phyloP scores from a whole-genome alignment of 2,888 invertebrate genomes.

The Brachypalpus laphriformis region DNA sequence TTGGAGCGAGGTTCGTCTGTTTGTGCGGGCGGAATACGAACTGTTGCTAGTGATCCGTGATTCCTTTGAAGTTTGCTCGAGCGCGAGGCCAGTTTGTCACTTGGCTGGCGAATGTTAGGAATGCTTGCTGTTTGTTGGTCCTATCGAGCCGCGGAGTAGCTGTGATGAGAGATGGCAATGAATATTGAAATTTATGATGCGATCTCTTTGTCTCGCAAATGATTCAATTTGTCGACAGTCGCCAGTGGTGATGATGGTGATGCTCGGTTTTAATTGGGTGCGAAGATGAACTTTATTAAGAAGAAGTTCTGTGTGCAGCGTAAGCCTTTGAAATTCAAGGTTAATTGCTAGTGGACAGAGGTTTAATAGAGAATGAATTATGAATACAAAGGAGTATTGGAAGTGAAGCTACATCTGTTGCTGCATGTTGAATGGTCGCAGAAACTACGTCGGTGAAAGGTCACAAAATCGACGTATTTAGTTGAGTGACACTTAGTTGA shows the following conservation, averaged over 20 bases:
- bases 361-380: not conserved
- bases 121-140: slow-evolving; percentile 26
- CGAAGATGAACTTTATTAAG: slow-evolving; percentile 36
- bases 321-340: slow-evolving; percentile 40
- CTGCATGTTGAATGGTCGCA: too few species aligned
- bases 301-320: not conserved
- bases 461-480: too few species aligned
- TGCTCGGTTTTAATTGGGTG: slow-evolving; percentile 52
- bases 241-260: not conserved
- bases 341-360: slow-evolving; percentile 26
- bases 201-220: slow-evolving; percentile 60
- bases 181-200: slow-evolving; percentile 70
- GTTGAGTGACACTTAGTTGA: too few species aligned
- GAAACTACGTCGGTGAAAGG: too few species aligned
- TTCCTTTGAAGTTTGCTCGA: slow-evolving; percentile 69
- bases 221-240: slow-evolving; percentile 66
- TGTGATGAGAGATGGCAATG: slow-evolving; percentile 52
- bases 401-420: too few species aligned
- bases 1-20: not conserved
- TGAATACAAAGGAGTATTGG: too few species aligned
- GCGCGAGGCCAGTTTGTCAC: slow-evolving; percentile 61
- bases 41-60: slow-evolving; percentile 65
- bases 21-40: slow-evolving; percentile 64
- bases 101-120: slow-evolving; percentile 41
- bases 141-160: not conserved